A percentile compares a stretch with the other conserved stretches of the same genome.
Evolutionary conservation across 2,113 vertebrate genomes (phyloP).

Genomic region (human (Homo sapiens)): DNA sequence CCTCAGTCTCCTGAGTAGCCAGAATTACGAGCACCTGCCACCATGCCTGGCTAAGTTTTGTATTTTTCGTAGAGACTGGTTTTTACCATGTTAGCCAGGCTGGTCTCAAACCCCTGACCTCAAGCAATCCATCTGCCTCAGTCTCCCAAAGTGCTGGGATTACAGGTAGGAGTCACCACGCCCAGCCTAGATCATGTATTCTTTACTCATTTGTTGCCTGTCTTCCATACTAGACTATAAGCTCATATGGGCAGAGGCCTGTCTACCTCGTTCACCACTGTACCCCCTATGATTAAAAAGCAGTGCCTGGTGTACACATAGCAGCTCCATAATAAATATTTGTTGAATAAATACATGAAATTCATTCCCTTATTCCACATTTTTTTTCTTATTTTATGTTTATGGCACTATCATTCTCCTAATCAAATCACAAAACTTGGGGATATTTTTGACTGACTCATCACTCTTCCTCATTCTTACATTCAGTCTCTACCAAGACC

Average conservation of each 20-base stretch:
- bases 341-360: not conserved
- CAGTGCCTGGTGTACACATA: not conserved
- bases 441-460: not conserved
- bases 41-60: too few species aligned
- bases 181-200: not conserved
- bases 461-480: not conserved
- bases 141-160: too few species aligned
- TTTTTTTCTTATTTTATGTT: slow-evolving; percentile 3
- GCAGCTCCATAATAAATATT: not conserved
- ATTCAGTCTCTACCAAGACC: not conserved
- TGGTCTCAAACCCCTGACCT: too few species aligned
- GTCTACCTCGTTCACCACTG: not conserved
- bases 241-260: not conserved
- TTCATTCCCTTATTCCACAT: not conserved
- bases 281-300: not conserved
- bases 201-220: not conserved
- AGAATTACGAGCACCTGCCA: too few species aligned
- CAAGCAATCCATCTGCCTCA: too few species aligned
- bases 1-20: too few species aligned
- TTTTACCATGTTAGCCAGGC: too few species aligned
- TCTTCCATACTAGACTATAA: not conserved
- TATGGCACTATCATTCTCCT: not conserved
- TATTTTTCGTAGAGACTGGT: too few species aligned
- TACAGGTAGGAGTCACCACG: too few species aligned
- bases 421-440: not conserved